Evolutionary conservation across 2,797 vertebrate genomes (phyloP).

Genomic region (Arctocebus calabarensis): DNA sequence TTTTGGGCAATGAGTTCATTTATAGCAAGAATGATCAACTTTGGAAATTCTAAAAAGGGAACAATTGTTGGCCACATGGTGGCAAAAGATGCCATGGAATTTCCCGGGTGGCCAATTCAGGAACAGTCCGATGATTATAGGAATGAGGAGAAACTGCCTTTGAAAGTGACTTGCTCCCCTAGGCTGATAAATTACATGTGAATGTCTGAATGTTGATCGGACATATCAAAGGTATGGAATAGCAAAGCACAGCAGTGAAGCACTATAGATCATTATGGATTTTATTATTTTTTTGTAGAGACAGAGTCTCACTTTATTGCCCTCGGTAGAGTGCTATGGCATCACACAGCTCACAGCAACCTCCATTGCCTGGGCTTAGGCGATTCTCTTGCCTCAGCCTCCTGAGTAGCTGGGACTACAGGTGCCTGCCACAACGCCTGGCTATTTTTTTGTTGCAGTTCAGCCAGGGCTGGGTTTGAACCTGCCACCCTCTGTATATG

Average conservation of each 20-base stretch:
- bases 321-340: too few relatives aligned
- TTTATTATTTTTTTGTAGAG: background rate
- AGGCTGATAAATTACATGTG: background rate
- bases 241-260: background rate
- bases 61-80: background rate
- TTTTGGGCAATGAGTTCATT: background rate
- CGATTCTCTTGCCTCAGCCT: too few relatives aligned
- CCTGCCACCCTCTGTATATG: too few relatives aligned
- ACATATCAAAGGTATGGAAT: background rate
- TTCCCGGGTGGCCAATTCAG: background rate
- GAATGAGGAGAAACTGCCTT: background rate
- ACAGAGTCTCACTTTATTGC: too few relatives aligned
- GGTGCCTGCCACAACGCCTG: too few relatives aligned
- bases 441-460: too few relatives aligned
- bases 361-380: too few relatives aligned
- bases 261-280: background rate
- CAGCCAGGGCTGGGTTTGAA: too few relatives aligned
- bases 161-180: background rate
- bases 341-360: too few relatives aligned
- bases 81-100: background rate
- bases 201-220: background rate
- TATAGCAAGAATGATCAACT: background rate
- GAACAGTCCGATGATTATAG: background rate
- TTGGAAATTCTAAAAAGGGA: background rate
- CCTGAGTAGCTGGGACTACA: too few relatives aligned